A percentile compares a stretch with the other conserved stretches of the same genome.
Conservation (phyloP, 2,797 vertebrate species). For the Onychomys leucogaster region DNA sequence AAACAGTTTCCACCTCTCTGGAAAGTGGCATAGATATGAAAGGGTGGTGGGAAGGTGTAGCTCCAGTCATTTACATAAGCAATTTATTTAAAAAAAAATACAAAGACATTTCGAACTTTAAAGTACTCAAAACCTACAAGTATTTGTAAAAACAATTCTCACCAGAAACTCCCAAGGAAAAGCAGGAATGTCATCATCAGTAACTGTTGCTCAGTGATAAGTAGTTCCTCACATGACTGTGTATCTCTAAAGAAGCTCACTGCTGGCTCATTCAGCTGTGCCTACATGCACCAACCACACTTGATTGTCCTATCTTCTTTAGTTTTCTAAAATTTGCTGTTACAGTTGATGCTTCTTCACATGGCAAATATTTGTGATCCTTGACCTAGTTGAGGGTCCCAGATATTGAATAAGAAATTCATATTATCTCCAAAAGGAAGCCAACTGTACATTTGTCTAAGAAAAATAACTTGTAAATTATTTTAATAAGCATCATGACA, state of each 20-base stretch:
- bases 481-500: not conserved
- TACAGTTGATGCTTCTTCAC: not conserved
- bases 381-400: not conserved
- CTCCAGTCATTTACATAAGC: not conserved
- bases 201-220: not conserved
- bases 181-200: not conserved
- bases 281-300: not conserved
- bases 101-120: constrained; percentile 16
- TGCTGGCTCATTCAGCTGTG: not conserved
- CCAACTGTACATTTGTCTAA: not conserved
- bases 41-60: not conserved
- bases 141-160: not conserved
- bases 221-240: not conserved
- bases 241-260: not conserved
- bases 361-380: not conserved
- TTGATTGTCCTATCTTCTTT: not conserved
- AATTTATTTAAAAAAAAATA: not conserved
- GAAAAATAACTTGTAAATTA: not conserved
- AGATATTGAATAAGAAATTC: not conserved
- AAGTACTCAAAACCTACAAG: not conserved
- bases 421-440: not conserved
- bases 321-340: not conserved
- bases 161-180: not conserved
- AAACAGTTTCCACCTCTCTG: not conserved
- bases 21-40: not conserved